Evolutionary conservation across 23 tunicate species (phyloP).

Genomic region (Phallusia fumigata): DNA sequence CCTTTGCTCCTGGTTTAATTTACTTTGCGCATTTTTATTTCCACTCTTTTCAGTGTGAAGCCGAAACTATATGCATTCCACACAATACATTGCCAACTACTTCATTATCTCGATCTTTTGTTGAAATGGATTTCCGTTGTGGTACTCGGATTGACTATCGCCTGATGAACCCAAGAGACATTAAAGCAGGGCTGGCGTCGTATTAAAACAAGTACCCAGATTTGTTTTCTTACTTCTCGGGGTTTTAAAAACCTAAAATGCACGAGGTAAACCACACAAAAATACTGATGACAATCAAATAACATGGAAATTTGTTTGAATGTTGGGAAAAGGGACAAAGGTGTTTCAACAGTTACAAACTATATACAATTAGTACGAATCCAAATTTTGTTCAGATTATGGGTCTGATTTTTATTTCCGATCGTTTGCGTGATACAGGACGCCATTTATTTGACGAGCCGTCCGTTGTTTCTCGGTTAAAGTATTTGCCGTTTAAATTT

Average conservation of each 20-base stretch:
- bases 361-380: too few species aligned
- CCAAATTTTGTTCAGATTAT: neutral
- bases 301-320: too few species aligned
- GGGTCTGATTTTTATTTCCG: neutral
- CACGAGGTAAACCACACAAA: too few species aligned
- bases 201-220: too few species aligned
- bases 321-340: too few species aligned
- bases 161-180: neutral
- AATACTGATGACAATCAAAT: too few species aligned
- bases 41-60: neutral
- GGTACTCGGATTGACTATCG: neutral
- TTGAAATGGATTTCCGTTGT: neutral
- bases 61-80: neutral
- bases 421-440: neutral
- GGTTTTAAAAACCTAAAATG: too few species aligned
- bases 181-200: too few species aligned
- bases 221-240: too few species aligned
- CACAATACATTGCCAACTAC: neutral
- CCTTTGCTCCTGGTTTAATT: too few species aligned
- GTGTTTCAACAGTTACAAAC: too few species aligned
- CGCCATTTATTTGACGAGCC: slow-evolving; percentile 11
- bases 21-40: neutral
- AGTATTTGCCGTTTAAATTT: slow-evolving; percentile 40
- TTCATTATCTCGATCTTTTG: neutral
- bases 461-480: slow-evolving; percentile 8